A percentile compares a stretch with the other conserved stretches of the same genome.
These are phyloP conservation scores for Nesoenas mayeri DNA, from an alignment of 2,113 vertebrate species.

Conservation along the genomic window DNA sequence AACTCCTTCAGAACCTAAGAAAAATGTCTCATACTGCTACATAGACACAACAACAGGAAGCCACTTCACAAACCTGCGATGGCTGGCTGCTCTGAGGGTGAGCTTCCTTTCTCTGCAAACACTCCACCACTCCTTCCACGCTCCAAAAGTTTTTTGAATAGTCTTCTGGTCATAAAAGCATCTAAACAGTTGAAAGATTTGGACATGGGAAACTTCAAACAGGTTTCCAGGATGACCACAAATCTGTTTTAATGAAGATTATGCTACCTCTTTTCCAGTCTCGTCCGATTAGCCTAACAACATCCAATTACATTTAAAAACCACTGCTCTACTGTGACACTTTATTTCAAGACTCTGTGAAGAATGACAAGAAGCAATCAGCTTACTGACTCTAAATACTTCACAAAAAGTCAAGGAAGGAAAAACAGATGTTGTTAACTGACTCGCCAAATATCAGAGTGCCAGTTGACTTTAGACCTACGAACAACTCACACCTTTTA, in stretches of 20 bases:
- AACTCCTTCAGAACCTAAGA: background rate
- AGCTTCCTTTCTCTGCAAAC: constrained; percentile 82
- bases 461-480: background rate
- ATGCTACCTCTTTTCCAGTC: background rate
- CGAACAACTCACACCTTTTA: background rate
- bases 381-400: background rate
- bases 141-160: constrained; percentile 73
- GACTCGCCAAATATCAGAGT: background rate
- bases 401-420: background rate
- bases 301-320: background rate
- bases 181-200: constrained; percentile 64
- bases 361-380: background rate
- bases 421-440: background rate
- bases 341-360: background rate
- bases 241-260: background rate
- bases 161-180: constrained; percentile 69
- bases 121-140: constrained; percentile 88
- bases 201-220: background rate
- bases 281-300: background rate
- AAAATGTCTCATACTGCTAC: background rate
- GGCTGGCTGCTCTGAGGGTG: constrained; percentile 81
- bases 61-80: constrained; percentile 79
- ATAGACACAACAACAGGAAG: background rate
- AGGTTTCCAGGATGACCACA: background rate
- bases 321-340: background rate